Evolutionary conservation across 2,113 vertebrate species (phyloP).

Genomic region (Oceanites oceanicus): DNA sequence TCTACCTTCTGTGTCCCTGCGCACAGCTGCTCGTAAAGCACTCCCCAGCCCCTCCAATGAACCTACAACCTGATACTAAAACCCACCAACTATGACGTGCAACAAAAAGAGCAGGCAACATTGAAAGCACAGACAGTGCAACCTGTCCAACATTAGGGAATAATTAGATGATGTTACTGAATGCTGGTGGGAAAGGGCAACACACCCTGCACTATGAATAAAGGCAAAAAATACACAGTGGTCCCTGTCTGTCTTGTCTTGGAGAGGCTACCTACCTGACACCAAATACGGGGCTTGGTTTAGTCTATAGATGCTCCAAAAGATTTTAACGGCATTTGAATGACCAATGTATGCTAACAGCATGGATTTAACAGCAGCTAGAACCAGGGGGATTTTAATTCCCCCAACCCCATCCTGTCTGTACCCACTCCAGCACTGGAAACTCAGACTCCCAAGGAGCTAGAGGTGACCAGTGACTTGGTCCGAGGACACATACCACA

Average conservation of each 20-base stretch:
- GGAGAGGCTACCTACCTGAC: not conserved
- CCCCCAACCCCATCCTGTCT: not conserved
- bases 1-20: not conserved
- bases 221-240: not conserved
- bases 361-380: not conserved
- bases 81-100: not conserved
- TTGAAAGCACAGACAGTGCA: not conserved
- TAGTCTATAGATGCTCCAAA: not conserved
- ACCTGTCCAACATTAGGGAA: not conserved
- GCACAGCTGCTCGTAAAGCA: not conserved
- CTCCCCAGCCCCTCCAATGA: not conserved
- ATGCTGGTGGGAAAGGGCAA: not conserved
- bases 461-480: not conserved
- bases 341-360: not conserved
- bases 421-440: not conserved
- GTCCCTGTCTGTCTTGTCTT: not conserved
- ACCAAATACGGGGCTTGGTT: not conserved
- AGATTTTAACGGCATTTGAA: not conserved
- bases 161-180: not conserved
- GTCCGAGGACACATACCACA: not conserved
- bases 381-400: not conserved
- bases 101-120: not conserved
- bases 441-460: not conserved
- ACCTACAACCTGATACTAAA: not conserved
- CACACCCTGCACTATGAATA: not conserved